Percentiles rank a stretch among this genome's conserved stretches.
These are phyloP conservation scores for Pocillopora grandis DNA, from an alignment of 92 coral and sea anemone species.

Conservation along the genomic window DNA sequence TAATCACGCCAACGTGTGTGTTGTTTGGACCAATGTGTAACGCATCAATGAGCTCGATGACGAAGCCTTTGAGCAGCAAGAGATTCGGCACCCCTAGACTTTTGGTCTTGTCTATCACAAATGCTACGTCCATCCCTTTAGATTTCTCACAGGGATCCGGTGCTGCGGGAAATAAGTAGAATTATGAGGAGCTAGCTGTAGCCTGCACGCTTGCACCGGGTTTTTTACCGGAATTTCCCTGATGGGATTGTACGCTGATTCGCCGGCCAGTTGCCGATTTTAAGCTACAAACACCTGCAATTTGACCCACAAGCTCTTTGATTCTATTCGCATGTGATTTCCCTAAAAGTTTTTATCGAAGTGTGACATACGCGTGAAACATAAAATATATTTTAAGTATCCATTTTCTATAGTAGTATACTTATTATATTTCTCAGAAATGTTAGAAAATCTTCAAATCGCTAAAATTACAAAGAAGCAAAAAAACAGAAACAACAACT, in stretches of 20 bases:
- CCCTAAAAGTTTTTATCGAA: too few relatives aligned
- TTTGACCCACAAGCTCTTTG: too few relatives aligned
- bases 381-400: too few relatives aligned
- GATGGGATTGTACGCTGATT: too few relatives aligned
- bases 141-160: constrained; percentile 17
- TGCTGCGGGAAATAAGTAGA: not conserved
- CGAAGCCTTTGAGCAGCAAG: constrained; percentile 12
- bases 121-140: constrained; percentile 21
- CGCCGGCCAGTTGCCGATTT: too few relatives aligned
- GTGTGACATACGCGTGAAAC: too few relatives aligned
- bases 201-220: too few relatives aligned
- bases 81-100: constrained; percentile 1
- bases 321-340: too few relatives aligned
- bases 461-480: not conserved
- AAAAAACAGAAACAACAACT: not conserved
- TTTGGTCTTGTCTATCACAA: constrained; percentile 17
- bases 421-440: not conserved
- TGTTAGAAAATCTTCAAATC: not conserved
- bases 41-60: not conserved
- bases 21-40: constrained; percentile 4
- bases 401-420: not conserved
- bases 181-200: too few relatives aligned
- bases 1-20: constrained; percentile 20
- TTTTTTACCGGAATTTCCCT: too few relatives aligned
- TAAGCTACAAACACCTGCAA: too few relatives aligned